Evolutionary conservation across 2,888 invertebrate species (phyloP).

Genomic region (Cerceris rybyensis): DNA sequence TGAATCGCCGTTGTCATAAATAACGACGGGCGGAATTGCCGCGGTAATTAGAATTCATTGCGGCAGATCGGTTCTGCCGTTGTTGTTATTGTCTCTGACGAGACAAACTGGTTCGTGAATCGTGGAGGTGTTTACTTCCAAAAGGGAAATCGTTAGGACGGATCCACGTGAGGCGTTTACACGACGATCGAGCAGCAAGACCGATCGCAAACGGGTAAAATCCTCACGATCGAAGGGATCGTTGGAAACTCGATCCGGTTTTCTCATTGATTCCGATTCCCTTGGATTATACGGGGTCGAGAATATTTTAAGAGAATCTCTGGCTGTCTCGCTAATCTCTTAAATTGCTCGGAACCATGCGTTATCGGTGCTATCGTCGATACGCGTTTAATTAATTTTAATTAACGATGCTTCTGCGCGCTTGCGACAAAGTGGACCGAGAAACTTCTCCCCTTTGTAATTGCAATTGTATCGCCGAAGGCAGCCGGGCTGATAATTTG

Average conservation of each 20-base stretch:
- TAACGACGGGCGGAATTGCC: constrained; percentile 10
- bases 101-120: constrained; percentile 44
- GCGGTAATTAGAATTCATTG: constrained; percentile 56
- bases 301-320: constrained; percentile 20
- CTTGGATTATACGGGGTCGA: constrained; percentile 33
- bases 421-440: too few relatives aligned
- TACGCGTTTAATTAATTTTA: too few relatives aligned
- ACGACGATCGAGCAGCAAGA: constrained; percentile 18
- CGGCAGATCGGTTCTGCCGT: constrained; percentile 24
- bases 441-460: too few relatives aligned
- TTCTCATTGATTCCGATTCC: constrained; percentile 27
- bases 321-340: background rate
- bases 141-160: constrained; percentile 54
- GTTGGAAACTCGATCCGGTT: constrained; percentile 50
- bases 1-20: constrained; percentile 36
- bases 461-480: too few relatives aligned
- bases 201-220: constrained; percentile 43
- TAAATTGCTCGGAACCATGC: too few relatives aligned
- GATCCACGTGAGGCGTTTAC: constrained; percentile 47
- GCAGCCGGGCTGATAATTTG: too few relatives aligned
- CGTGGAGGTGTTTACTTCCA: constrained; percentile 27
- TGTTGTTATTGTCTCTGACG: constrained; percentile 48
- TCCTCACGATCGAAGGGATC: constrained; percentile 18
- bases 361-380: too few relatives aligned
- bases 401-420: too few relatives aligned